Evolutionary conservation across 1,140 invertebrate species (phyloP), one percentile per base, ranked within the genome.

Genomic region (Sogatella furcifera): DNA sequence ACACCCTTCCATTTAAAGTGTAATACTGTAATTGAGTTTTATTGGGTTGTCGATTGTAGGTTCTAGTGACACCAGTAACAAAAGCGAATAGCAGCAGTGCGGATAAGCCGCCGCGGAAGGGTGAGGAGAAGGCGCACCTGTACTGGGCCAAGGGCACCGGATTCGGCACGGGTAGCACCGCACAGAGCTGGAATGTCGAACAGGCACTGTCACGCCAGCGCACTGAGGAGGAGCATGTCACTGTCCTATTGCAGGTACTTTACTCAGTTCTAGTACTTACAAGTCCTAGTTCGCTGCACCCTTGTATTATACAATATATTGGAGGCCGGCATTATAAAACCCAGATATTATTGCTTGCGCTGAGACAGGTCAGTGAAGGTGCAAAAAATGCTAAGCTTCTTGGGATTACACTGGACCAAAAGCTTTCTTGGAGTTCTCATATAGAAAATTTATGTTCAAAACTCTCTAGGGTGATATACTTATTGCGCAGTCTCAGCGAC

Each of bases 71-170:
- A 5, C 14, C 43, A 4, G 43, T 44, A 3, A 4, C 43, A 5
- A 44, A 44, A 44, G 14, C 43, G 9, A n/a, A 5, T 9, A 44
- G 43, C 17, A 44, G 9, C 17, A 9, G 9, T n/a, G 9, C 3
- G 19, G 31, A 43, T 1, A 2, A 28, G 24, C 15, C 2, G 24
- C 24, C 24, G 21, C 38, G 42, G 57, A 61, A 56, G 24, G 56
- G 57, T 13, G 85, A 88, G 67, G 86, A 90, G 60, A 90, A 92
- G 65, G 84, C 84, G 1, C 90, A 95, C 69, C 77, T 90, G 62
- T 96, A 95, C 73, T 97, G 93, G 93, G 94, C 93, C 0, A 96
- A 96, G 70, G 88, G 74, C 66, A 94, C 93, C 1, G 95, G 95
- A 4, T 98, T 95, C 74, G 95, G 94, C 13, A 95, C 93, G 0